Base-by-base conservation (phyloP, 2,113 vertebrate genomes). In the Melierax canorus region DNA sequence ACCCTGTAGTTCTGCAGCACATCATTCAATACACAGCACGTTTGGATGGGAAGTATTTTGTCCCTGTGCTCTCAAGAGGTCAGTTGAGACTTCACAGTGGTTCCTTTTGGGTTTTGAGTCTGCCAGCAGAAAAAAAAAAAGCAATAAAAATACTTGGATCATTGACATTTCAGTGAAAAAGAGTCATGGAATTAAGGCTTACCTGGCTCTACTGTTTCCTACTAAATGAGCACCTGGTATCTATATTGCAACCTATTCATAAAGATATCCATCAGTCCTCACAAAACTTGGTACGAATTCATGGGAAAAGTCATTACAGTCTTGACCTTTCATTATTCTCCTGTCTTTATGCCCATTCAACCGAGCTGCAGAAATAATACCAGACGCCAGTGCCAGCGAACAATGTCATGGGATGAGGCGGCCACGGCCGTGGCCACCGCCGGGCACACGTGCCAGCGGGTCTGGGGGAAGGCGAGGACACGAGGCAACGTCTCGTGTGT, bases 21-120 rank as follows among this genome's bases (percentile, higher is more conserved):
- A 7, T 51, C 32, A 4, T 11, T 34, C 1, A 1, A 13, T 2
- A 10, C n/a, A 4, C 1, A 0, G 27, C 1, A 0, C 29, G 9
- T 22, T 27, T 39, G 67, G 15, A 15, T n/a, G 9, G 12, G 63
- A 32, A 9, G 9, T 12, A 1, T 32, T 83, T 62, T 76, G 51
- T 45, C 63, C 63, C 45, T 22, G 26, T 24, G 15, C 36, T 62
- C 69, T 15, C 1, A 1, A 50, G 79, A 63, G 17, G 23, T 81
- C 59, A 77, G 38, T 0, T 36, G 56, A 50, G 60, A 36, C 24
- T 68, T 69, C 45, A 27, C 60, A 45, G 60, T 4, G 9, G 18
- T 15, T 73, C 36, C 20, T 71, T 55, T 13, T 17, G 39, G 34
- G 5, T 74, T 32, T 45, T 8, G 30, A 45, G 53, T 22, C 64